Evolutionary conservation across 2,797 vertebrate species (phyloP).

Genomic region (Neosilurus hyrtlii): DNA sequence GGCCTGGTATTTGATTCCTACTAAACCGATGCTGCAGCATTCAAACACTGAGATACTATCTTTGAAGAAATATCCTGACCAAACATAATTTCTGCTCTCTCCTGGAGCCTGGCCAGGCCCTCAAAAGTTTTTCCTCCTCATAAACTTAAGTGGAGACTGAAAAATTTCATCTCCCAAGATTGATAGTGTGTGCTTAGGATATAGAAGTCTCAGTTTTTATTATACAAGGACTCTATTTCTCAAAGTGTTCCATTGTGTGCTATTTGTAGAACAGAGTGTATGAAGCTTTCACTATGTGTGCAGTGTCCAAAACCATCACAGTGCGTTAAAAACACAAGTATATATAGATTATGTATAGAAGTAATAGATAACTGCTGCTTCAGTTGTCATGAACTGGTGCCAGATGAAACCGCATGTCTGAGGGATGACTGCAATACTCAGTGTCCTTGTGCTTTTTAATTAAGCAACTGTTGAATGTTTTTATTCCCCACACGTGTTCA

Average conservation of each 20-base stretch:
- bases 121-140: slow-evolving; percentile 62
- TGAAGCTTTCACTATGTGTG: slow-evolving; percentile 38
- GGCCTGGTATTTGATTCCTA: slow-evolving; percentile 64
- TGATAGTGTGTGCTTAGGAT: slow-evolving; percentile 62
- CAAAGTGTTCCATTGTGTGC: slow-evolving; percentile 58
- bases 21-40: slow-evolving; percentile 64
- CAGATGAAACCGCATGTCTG: slow-evolving; percentile 31
- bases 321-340: slow-evolving; percentile 50
- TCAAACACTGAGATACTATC: slow-evolving; percentile 72
- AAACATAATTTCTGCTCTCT: slow-evolving; percentile 69
- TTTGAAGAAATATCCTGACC: slow-evolving; percentile 71
- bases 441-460: slow-evolving; percentile 49
- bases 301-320: slow-evolving; percentile 50
- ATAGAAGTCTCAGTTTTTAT: slow-evolving; percentile 61
- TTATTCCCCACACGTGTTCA: slow-evolving; percentile 74
- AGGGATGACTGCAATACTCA: slow-evolving; percentile 24
- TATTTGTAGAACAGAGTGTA: slow-evolving; percentile 52
- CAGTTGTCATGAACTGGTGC: slow-evolving; percentile 7
- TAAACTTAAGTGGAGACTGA: slow-evolving; percentile 63
- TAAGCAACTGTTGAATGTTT: slow-evolving; percentile 48
- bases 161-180: slow-evolving; percentile 62
- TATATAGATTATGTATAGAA: slow-evolving; percentile 52
- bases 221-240: slow-evolving; percentile 56
- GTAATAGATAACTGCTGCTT: slow-evolving; percentile 44
- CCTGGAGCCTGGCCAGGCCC: slow-evolving; percentile 61